Evolutionary conservation across 2,797 vertebrate species (phyloP), one percentile per base, ranked within the genome.

Genomic region (Thaleichthys pacificus): DNA sequence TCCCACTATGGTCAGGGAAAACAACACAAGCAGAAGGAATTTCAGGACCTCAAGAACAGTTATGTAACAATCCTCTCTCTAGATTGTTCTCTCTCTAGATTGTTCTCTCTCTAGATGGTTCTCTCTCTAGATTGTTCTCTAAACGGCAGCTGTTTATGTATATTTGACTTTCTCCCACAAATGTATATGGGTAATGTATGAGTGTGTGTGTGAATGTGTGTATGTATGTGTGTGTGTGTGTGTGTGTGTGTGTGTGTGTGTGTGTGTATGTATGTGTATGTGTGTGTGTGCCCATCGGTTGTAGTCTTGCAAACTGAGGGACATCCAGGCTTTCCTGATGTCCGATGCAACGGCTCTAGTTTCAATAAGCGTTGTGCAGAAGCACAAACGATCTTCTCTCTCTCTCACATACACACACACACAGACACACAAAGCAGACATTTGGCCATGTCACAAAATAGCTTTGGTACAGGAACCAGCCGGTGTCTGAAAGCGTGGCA

Each of bases 271-370:
- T 65, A 71, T 66, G 64, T 61, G 24, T 66, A 68, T 63, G 38
- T 69, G 64, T 66, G 61, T 71, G 60, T 56, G 60, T 47, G 60
- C n/a, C n/a, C n/a, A n/a, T 51, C 80, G 77, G 66, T 75, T 73
- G 75, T 88, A 85, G 86, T 85, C 84, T 84, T 66, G 79, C 85
- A 30, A 77, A 80, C 78, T 86, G 86, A 83, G 88, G 83, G 78
- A 74, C 69, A 74, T 87, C 76, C 82, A 80, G 80, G 78, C 73
- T 78, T 76, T 79, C 79, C 80, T 82, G 80, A 76, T 79, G 80
- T 89, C 79, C 76, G 71, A 86, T 68, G 72, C 80, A 74, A 73
- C 78, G 76, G 80, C 84, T 89, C 83, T 83, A 68, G 69, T 87
- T 88, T 87, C 79, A 81, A 24, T 74, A 73, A 80, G 30, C 67